Evolutionary conservation across 1,140 invertebrate species (phyloP).

Genomic region (Homarus americanus): DNA sequence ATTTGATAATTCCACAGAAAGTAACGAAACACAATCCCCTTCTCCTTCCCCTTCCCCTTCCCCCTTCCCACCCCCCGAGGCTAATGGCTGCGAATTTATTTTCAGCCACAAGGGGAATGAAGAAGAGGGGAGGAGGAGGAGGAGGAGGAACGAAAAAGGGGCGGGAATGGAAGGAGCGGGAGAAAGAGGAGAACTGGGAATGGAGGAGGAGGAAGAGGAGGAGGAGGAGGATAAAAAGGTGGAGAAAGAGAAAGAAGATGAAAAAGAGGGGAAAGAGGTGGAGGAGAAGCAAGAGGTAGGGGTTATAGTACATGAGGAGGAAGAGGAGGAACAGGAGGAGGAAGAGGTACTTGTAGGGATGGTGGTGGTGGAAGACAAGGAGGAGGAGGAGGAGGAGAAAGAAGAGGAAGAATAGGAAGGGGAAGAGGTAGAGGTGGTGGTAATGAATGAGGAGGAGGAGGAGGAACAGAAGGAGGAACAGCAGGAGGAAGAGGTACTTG

Average conservation of each 20-base stretch:
- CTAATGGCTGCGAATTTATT: too few relatives aligned
- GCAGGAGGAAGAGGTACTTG: neutral
- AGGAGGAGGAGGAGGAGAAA: too few relatives aligned
- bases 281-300: neutral
- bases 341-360: neutral
- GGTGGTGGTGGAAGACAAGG: neutral
- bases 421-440: neutral
- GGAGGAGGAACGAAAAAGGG: neutral
- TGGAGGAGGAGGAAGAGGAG: neutral
- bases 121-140: slow-evolving; percentile 1
- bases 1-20: too few relatives aligned
- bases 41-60: too few relatives aligned
- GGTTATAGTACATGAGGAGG: neutral
- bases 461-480: neutral
- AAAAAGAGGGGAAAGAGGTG: neutral
- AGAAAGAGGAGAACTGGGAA: neutral
- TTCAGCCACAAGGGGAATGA: too few relatives aligned
- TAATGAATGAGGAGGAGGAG: neutral
- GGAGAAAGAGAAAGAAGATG: neutral
- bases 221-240: neutral
- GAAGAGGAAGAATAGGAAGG: neutral
- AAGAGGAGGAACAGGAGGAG: neutral
- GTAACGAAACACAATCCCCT: too few relatives aligned
- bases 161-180: neutral
- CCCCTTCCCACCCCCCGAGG: too few relatives aligned